These are phyloP conservation scores for Malurus cyaneus DNA, from an alignment of 2,113 vertebrate species.

Conservation along the genomic window DNA sequence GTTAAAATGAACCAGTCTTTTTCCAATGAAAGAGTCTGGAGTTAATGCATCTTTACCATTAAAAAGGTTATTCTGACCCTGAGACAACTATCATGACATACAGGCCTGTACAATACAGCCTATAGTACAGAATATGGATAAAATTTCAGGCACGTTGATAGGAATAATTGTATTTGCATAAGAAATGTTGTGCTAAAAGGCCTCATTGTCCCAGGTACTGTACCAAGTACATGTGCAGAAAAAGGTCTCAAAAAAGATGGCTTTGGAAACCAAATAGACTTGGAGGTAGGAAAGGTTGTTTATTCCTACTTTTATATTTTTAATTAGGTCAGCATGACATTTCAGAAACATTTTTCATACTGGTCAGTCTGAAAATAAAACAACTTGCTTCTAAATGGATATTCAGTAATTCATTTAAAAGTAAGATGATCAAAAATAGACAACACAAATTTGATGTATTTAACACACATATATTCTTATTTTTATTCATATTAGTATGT, in stretches of 20 bases:
- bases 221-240: neutral
- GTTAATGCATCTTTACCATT: conserved; percentile 38
- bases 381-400: neutral
- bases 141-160: neutral
- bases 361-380: neutral
- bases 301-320: neutral
- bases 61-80: conserved; percentile 35
- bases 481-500: neutral
- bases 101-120: neutral
- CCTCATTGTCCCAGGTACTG: neutral
- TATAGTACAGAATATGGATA: neutral
- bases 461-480: neutral
- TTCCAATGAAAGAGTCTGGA: neutral
- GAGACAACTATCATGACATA: conserved; percentile 26
- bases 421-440: neutral
- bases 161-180: neutral
- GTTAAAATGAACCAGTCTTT: conserved; percentile 5
- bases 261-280: neutral
- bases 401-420: neutral
- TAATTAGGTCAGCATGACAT: neutral
- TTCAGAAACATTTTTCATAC: neutral
- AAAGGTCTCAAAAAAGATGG: neutral
- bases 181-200: neutral
- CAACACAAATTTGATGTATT: neutral
- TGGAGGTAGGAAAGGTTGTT: neutral